Base-by-base conservation (phyloP, 2,113 vertebrate genomes). In the Cepphus grylle region DNA sequence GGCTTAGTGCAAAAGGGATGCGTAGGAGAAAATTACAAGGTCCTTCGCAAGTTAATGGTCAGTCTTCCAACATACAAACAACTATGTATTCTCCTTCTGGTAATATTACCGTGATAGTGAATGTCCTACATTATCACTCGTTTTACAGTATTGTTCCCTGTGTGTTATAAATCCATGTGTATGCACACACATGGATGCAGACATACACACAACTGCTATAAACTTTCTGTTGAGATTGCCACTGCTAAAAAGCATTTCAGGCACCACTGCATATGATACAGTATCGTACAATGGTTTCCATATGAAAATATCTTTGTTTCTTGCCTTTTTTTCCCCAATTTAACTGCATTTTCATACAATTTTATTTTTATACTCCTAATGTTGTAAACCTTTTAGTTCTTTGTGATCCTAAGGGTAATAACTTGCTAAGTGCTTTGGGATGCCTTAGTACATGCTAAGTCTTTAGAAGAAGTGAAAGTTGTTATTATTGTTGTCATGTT, bases 331-430 rank as follows among this genome's bases (percentile, higher is more conserved):
- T 53, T 56, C 5, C 47, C 47, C 85, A 90, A 69, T 94, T 83
- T 83, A 69, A 94, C 81, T 29, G 40, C 50, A 49, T 43, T 95
- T 86, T 88, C 66, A 36, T 86, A 18, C 11, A 38, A 18, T n/a
- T 77, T 89, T 93, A 78, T 90, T 84, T 79, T 43, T 65, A 63
- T 78, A 90, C 69, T 81, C 45, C 66, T 95, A 73, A 88, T 59
- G 30, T 93, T 79, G 53, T 81, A 83, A 84, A 96, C 70, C 40
- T 79, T 96, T 94, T 81, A 67, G 40, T 14, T 94, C 71, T 89
- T 81, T 76, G 26, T 71, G 43, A 72, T 92, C 40, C 22, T 56
- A 70, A 67, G 93, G 55, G 36, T 82, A 84, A 66, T 69, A 49
- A 49, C 12, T 85, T 71, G 47, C 55, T 58, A 42, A 81, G 62